Conservation (phyloP, 2,888 invertebrate genomes). For the Noctua janthina region DNA sequence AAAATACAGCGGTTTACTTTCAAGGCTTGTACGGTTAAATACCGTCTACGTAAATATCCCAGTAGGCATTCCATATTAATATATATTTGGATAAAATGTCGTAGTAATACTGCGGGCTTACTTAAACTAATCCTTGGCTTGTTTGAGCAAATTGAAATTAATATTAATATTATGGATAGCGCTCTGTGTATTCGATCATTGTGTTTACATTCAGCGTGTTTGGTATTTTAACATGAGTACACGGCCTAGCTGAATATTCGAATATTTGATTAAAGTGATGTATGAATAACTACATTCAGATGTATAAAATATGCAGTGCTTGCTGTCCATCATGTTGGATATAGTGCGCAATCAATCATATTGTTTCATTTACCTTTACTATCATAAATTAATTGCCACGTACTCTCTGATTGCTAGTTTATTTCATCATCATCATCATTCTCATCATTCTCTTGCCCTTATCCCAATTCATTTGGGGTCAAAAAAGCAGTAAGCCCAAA, state of each 20-base stretch:
- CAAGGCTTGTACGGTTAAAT: constrained; percentile 21
- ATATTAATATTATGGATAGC: constrained; percentile 67
- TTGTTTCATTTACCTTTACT: constrained; percentile 2
- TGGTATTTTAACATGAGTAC: constrained; percentile 62
- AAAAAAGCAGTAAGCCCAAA: too few species aligned
- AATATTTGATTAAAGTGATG: constrained; percentile 49
- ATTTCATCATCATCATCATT: too few species aligned
- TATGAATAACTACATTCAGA: constrained; percentile 20
- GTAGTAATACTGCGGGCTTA: constrained; percentile 53
- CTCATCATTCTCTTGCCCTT: too few species aligned
- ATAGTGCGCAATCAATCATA: constrained; percentile 5
- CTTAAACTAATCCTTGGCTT: constrained; percentile 61
- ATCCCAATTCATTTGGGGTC: too few species aligned
- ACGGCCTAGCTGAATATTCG: constrained; percentile 55
- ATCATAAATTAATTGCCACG: background rate
- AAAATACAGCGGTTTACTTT: constrained; percentile 43
- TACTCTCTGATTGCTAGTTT: background rate
- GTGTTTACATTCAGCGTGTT: constrained; percentile 52
- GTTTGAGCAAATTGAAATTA: constrained; percentile 71
- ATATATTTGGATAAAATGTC: constrained; percentile 56
- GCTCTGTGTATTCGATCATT: constrained; percentile 48
- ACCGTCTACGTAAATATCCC: constrained; percentile 32
- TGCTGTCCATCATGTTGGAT: constrained; percentile 19
- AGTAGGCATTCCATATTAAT: constrained; percentile 32
- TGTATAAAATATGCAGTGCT: constrained; percentile 35